Evolutionary conservation across 2,113 vertebrate genomes (phyloP).

Genomic region (Calidris pugnax): DNA sequence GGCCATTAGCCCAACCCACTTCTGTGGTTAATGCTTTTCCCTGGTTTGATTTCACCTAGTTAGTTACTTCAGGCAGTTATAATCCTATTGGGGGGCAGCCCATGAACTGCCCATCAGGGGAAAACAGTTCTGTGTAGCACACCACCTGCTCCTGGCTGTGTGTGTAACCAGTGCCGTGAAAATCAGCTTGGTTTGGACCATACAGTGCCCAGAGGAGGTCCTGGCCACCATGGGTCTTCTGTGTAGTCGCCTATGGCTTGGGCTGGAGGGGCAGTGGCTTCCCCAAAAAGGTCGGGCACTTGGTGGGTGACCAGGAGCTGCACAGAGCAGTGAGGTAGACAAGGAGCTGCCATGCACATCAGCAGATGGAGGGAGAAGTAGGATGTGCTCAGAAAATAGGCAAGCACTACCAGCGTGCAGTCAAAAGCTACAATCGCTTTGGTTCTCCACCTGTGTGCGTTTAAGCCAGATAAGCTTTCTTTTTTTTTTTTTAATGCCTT

Average conservation of each 20-base stretch:
- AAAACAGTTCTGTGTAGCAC: not conserved
- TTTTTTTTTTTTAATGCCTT: not conserved
- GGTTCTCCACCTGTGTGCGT: not conserved
- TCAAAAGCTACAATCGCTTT: not conserved
- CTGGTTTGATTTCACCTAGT: not conserved
- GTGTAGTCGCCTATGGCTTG: fast-evolving
- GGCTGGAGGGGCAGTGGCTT: not conserved
- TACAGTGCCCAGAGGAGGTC: not conserved
- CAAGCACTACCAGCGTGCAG: not conserved
- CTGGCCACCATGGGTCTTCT: fast-evolving
- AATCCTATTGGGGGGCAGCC: not conserved
- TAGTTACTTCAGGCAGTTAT: not conserved
- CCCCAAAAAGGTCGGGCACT: fast-evolving
- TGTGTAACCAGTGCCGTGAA: fast-evolving
- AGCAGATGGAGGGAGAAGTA: not conserved
- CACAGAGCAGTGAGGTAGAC: not conserved
- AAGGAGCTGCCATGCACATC: not conserved
- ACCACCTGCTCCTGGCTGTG: not conserved
- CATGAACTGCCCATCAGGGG: not conserved
- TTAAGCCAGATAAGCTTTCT: not conserved
- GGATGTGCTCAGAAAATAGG: not conserved
- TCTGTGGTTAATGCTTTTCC: not conserved
- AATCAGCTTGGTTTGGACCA: not conserved
- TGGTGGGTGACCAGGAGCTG: fast-evolving
- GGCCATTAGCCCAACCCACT: not conserved